These are phyloP conservation scores for Ptiloglossa arizonensis DNA, from an alignment of 1,140 invertebrate species.

Conservation along the genomic window DNA sequence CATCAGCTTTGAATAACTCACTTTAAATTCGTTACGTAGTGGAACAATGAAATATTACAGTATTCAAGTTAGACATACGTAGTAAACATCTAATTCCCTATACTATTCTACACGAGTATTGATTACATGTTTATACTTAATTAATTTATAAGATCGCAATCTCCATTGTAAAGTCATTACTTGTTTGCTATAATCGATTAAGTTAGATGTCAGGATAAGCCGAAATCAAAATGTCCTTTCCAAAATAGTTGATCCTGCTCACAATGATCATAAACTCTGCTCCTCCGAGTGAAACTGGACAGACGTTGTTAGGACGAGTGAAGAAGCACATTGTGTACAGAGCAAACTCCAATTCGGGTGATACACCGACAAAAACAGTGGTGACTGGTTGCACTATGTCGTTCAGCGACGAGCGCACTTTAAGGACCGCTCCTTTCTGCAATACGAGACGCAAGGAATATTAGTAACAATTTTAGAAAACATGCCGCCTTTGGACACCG, in stretches of 20 bases:
- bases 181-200: background rate
- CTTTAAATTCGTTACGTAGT: background rate
- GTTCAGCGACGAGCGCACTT: slow-evolving; percentile 82
- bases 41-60: background rate
- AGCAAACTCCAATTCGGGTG: slow-evolving; percentile 88
- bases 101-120: background rate
- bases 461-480: background rate
- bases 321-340: slow-evolving; percentile 86
- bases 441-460: slow-evolving; percentile 49
- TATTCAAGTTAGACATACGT: background rate
- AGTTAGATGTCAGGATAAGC: slow-evolving; percentile 74
- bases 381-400: slow-evolving; percentile 82
- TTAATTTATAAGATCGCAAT: background rate
- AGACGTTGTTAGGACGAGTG: slow-evolving; percentile 80
- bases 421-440: slow-evolving; percentile 81
- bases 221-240: slow-evolving; percentile 78
- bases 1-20: background rate
- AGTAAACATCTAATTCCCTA: slow-evolving; percentile 5
- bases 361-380: slow-evolving; percentile 86
- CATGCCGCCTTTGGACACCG: too few relatives aligned
- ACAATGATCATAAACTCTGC: slow-evolving; percentile 77
- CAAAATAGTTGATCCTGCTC: slow-evolving; percentile 79
- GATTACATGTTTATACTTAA: background rate
- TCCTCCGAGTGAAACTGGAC: slow-evolving; percentile 79
- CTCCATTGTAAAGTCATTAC: background rate